Evolutionary conservation across 2,888 invertebrate species (phyloP), one percentile per base, ranked within the genome.

Genomic region (Hypena proboscidalis): DNA sequence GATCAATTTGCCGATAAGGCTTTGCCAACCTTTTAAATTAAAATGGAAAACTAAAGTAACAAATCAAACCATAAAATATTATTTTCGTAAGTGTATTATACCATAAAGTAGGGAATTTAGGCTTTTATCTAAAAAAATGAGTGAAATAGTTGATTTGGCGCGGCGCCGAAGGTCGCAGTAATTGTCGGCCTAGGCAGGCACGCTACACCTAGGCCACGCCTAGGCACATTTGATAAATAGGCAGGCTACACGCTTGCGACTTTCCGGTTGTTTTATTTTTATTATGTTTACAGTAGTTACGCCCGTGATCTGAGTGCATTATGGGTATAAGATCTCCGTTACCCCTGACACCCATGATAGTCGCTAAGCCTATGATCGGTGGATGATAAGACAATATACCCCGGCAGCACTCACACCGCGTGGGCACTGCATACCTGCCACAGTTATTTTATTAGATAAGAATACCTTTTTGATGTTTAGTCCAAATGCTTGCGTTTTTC

Each of bases 161-260:
- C 42, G 51, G 10, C 36, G 23, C 6, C 60, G 40, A 61, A 61
- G 64, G 60, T 59, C 64, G 64, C 32, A 2, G 39, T 54, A 49
- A 65, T 61, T 54, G 54, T 33, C 30, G 46, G 30, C 41, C 61
- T 50, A 57, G 54, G 49, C 55, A 31, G 55, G 47, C 65, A 65
- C 62, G 62, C 65, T 44, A 56, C 15, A 13, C 46, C 65, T 41
- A 51, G 15, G 8, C 57, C 65, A 54, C 62, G 38, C 62, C 62
- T 54, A 27, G 42, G 34, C 26, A 40, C 46, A 51, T 54, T 53
- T 31, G 31, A 42, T 42, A 25, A 26, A 33, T 36, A 59, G 47
- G 49, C 10, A 5, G n/a, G 2, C 3, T 7, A 4, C 35, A 31
- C 36, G 4, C 8, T 14, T 43, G 38, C 36, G 41, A 50, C 25